Base-by-base conservation (phyloP, 2,797 vertebrate genomes). In the Lates japonicus region DNA sequence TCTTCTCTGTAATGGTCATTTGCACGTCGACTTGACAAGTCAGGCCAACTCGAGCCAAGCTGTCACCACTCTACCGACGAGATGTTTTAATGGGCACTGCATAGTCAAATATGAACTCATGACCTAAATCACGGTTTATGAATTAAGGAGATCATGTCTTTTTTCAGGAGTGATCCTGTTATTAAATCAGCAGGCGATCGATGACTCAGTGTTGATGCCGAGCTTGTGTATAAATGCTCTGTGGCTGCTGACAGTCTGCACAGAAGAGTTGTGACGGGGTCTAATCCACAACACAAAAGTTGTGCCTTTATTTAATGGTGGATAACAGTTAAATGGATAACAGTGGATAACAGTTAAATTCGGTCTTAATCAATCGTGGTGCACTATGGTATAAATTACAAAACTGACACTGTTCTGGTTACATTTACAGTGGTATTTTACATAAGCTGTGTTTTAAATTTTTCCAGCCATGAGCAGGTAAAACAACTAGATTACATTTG, bases 121-220 rank as follows among this genome's bases (percentile, higher is more conserved):
- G 52, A 29, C 49, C 22, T 49, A 10, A n/a, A 49, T 49, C 8
- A n/a, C 14, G 12, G 39, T 42, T 76, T 7, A n/a, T 62, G 31
- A 72, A 11, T 41, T 14, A 14, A 62, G 22, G 35, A n/a, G 8
- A 51, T 51, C 13, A 4, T 52, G 9, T 52, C 13, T 46, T 19
- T 46, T 44, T 46, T 51, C 63, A 42, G 35, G 19, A 17, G 11
- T n/a, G 54, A 52, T 77, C n/a, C 2, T 59, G 1, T n/a, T n/a
- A n/a, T 52, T 37, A 37, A 37, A 37, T 37, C 35, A 37, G 35
- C 41, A 42, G 46, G 22, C 9, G 37, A 33, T 25, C n/a, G 0
- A 49, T 69, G 64, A 46, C 59, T 76, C 62, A 29, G 29, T 33
- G 33, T 70, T 74, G 25, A 69, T 54, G 14, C 51, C 41, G 22